A percentile compares a stretch with the other conserved stretches of the same genome.
Evolutionary conservation across 1,140 invertebrate genomes (phyloP).

Genomic region (Rhyzopertha dominica): DNA sequence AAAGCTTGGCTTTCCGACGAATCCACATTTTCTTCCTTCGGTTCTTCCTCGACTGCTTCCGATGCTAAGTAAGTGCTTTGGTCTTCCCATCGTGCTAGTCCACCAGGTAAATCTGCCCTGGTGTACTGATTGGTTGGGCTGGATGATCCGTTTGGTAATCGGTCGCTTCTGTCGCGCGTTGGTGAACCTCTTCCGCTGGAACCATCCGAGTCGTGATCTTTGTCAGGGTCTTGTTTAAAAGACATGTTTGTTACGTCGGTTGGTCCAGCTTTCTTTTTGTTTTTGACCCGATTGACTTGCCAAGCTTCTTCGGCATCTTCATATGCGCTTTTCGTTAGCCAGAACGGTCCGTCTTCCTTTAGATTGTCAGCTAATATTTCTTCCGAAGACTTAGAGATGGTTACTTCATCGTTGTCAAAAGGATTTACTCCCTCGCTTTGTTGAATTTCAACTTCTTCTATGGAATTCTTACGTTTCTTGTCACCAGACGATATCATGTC

Average conservation of each 20-base stretch:
- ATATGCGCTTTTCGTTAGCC: conserved; percentile 56
- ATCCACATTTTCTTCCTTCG: no score
- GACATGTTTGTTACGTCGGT: conserved; percentile 31
- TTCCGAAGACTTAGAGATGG: no score
- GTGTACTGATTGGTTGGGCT: conserved; percentile 32
- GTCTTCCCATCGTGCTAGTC: conserved; percentile 76
- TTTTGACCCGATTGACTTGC: conserved; percentile 47
- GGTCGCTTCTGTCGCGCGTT: conserved; percentile 29
- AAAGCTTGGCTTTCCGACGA: no score
- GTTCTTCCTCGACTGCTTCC: conserved; percentile 46
- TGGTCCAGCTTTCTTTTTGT: conserved; percentile 37
- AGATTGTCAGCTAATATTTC: conserved; percentile 39
- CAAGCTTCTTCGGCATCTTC: conserved; percentile 59
- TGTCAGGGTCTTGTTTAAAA: conserved; percentile 48
- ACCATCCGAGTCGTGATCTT: conserved; percentile 55
- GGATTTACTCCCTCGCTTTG: no score
- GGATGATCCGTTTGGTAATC: conserved; percentile 15
- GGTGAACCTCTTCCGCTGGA: conserved; percentile 55
- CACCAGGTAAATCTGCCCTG: conserved; percentile 57
- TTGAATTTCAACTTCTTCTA: no score
- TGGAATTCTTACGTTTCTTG: no score
- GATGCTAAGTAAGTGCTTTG: conserved; percentile 71
- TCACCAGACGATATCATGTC: conserved; percentile 30
- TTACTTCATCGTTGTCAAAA: no score
- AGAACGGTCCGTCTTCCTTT: conserved; percentile 53